Percentiles rank a stretch among this genome's conserved stretches.
phyloP scores from a whole-genome alignment of 2,888 invertebrate genomes.

The Coronaproctus castanopsis region DNA sequence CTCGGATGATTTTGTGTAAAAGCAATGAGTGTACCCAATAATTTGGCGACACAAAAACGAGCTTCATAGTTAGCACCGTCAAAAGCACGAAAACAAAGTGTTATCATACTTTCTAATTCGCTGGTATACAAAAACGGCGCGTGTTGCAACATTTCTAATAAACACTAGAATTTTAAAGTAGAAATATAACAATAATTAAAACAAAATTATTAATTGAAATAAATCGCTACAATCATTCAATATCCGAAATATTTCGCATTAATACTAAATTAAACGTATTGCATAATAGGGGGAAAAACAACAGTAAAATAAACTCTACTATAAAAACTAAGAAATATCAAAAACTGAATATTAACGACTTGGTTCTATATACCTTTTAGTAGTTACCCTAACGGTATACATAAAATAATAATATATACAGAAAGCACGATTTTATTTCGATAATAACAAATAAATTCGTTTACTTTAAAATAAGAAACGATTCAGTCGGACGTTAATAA shows the following conservation, averaged over 20 bases:
- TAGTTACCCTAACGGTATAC: no score
- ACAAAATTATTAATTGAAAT: not conserved
- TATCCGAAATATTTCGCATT: not conserved
- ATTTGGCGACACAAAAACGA: conserved; percentile 72
- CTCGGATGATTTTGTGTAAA: conserved; percentile 57
- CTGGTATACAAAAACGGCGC: conserved; percentile 66
- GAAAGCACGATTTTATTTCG: no score
- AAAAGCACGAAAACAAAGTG: conserved; percentile 75
- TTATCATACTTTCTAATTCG: conserved; percentile 77
- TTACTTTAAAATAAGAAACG: no score
- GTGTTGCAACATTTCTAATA: conserved; percentile 72
- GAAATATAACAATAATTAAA: conserved; percentile 8
- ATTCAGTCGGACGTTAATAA: no score
- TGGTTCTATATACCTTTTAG: no score
- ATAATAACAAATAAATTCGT: no score
- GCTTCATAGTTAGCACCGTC: conserved; percentile 85
- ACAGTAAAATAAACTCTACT: no score
- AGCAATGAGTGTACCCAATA: conserved; percentile 71
- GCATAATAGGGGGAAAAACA: no score
- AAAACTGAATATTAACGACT: no score
- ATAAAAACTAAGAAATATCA: no score
- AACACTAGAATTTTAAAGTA: conserved; percentile 36
- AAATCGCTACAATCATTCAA: no score
- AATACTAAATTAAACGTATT: not conserved
- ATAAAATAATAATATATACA: no score